A percentile compares a stretch with the other conserved stretches of the same genome.
phyloP scores from a whole-genome alignment of 1,140 invertebrate genomes.

The Batillaria attramentaria region DNA sequence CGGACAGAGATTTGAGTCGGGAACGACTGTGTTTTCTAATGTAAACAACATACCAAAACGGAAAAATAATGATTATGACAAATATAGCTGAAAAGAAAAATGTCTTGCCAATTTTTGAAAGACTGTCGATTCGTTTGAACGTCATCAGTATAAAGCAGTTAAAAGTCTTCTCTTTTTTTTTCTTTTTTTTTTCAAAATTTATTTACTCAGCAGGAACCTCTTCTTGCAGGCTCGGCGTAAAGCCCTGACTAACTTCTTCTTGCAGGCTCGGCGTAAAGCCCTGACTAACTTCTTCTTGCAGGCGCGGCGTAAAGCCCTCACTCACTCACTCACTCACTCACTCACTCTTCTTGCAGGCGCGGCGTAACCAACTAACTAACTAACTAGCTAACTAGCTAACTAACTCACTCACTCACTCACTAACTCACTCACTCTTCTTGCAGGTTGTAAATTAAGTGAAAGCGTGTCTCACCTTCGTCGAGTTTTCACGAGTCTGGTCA shows the following conservation, averaged over 20 bases:
- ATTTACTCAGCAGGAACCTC: no score
- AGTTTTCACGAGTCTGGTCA: not conserved
- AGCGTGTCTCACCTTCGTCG: constrained; percentile 28
- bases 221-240: no score
- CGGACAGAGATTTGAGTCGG: not conserved
- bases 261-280: no score
- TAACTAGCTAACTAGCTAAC: not conserved
- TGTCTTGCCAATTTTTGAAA: not conserved
- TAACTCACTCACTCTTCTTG: not conserved
- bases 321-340: not conserved
- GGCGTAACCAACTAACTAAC: not conserved
- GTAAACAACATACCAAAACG: not conserved
- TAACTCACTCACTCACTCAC: not conserved
- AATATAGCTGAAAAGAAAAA: not conserved
- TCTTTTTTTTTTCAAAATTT: not conserved
- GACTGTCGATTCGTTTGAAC: no score
- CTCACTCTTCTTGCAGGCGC: not conserved
- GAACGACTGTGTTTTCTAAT: constrained; percentile 21
- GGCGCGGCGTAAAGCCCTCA: no score
- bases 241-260: no score
- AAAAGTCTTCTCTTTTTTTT: not conserved
- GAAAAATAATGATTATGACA: not conserved
- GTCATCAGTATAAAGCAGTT: no score
- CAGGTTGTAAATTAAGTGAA: no score
- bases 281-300: no score